A percentile compares a stretch with the other conserved stretches of the same genome.
Conservation (phyloP, 2,113 vertebrate species). For the Craseonycteris thonglongyai region DNA sequence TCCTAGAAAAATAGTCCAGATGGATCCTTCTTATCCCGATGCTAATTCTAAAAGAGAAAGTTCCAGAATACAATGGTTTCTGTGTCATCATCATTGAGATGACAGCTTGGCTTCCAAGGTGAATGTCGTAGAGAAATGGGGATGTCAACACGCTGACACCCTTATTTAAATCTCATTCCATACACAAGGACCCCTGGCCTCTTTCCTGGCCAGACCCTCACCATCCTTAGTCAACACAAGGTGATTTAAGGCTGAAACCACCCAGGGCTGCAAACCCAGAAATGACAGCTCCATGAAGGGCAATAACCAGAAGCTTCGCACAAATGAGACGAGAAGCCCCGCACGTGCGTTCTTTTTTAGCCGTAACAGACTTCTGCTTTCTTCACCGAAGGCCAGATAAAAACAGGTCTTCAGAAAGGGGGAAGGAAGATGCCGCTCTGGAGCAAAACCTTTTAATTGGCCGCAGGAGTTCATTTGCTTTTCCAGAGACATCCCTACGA, state of each 20-base stretch:
- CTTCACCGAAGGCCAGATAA: slow-evolving; percentile 63
- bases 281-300: slow-evolving; percentile 55
- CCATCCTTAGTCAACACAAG: slow-evolving; percentile 64
- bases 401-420: slow-evolving; percentile 68
- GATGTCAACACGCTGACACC: neutral
- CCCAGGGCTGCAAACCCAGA: slow-evolving; percentile 63
- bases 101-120: neutral
- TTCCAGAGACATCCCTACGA: neutral
- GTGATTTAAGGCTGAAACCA: slow-evolving; percentile 68
- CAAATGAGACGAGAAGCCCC: slow-evolving; percentile 43
- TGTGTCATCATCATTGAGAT: neutral
- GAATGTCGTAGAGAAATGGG: neutral
- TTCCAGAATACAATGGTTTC: neutral
- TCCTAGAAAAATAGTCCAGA: neutral
- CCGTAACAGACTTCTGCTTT: slow-evolving; percentile 57
- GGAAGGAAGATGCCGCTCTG: neutral
- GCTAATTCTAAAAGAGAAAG: neutral
- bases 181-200: slow-evolving; percentile 13
- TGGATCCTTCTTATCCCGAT: neutral
- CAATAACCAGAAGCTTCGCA: slow-evolving; percentile 75
- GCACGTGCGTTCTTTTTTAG: slow-evolving; percentile 31
- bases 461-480: neutral
- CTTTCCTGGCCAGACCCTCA: slow-evolving; percentile 33
- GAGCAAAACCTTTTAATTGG: slow-evolving; percentile 13
- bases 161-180: neutral